phyloP scores from a whole-genome alignment of 2,113 vertebrate genomes.

The Xiphophorus couchianus region DNA sequence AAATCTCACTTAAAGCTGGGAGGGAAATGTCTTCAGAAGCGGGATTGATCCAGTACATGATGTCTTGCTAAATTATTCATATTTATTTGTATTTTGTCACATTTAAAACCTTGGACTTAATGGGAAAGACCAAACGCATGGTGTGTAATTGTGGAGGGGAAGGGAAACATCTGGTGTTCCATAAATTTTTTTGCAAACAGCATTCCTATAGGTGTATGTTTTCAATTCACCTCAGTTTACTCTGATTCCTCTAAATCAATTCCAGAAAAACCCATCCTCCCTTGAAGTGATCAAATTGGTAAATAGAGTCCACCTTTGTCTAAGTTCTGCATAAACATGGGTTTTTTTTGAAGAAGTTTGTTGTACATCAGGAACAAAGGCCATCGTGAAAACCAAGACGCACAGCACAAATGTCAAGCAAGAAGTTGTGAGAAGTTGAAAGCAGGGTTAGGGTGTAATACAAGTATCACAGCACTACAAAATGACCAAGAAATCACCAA shows the following conservation, averaged over 20 bases:
- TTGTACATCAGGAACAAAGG: neutral
- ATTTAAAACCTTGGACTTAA: neutral
- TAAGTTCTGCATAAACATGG: neutral
- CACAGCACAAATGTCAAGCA: too few relatives aligned
- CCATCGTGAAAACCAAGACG: too few relatives aligned
- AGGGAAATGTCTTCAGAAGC: constrained; percentile 1
- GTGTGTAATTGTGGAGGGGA: neutral
- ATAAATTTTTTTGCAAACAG: neutral
- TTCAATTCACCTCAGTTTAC: neutral
- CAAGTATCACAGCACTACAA: neutral
- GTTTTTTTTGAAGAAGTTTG: neutral
- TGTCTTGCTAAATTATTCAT: neutral
- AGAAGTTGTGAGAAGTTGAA: too few relatives aligned
- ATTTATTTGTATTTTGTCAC: too few relatives aligned
- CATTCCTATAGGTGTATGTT: neutral
- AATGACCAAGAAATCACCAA: neutral
- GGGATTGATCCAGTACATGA: constrained; percentile 8
- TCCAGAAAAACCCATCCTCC: too few relatives aligned
- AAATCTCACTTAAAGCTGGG: constrained; percentile 16
- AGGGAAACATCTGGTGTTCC: neutral
- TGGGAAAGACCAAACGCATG: neutral
- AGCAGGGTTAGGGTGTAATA: neutral
- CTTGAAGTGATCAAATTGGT: too few relatives aligned
- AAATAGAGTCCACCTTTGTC: neutral
- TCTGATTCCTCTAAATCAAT: neutral